Evolutionary conservation across 2,888 invertebrate genomes (phyloP).

Genomic region (Drosophila suboccidentalis): DNA sequence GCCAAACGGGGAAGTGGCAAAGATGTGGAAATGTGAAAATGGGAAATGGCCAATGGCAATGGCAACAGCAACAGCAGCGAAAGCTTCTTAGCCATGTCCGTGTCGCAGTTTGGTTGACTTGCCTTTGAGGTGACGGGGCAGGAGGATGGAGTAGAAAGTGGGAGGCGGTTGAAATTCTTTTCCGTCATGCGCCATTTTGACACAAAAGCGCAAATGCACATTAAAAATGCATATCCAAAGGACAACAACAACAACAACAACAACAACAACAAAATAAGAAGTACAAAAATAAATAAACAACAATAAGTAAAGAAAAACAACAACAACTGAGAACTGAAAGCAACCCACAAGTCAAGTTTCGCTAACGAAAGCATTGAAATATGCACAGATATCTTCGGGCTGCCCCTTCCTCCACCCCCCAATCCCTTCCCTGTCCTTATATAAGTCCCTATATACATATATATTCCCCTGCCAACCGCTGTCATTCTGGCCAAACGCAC

Average conservation of each 20-base stretch:
- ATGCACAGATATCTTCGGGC: constrained; percentile 72
- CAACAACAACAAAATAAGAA: constrained; percentile 30
- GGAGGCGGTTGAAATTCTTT: constrained; percentile 57
- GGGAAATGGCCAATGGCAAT: constrained; percentile 6
- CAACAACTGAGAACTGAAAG: constrained; percentile 22
- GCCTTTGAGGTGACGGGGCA: constrained; percentile 9
- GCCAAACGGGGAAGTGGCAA: background rate
- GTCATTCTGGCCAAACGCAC: constrained; percentile 69
- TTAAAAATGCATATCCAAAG: constrained; percentile 78
- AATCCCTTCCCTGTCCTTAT: background rate
- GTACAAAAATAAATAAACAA: constrained; percentile 18
- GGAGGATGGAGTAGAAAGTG: background rate
- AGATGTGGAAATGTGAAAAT: too few species aligned
- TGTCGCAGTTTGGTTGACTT: constrained; percentile 42
- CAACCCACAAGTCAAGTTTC: constrained; percentile 69
- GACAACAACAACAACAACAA: constrained; percentile 47
- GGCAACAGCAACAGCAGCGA: constrained; percentile 32
- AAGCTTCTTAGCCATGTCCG: constrained; percentile 61
- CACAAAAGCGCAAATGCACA: constrained; percentile 80
- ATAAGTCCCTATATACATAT: too few species aligned
- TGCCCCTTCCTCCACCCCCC: constrained; percentile 2
- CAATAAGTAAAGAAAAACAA: constrained; percentile 18
- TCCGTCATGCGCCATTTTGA: constrained; percentile 75
- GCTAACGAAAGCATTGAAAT: constrained; percentile 77
- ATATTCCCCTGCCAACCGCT: constrained; percentile 25